Base-by-base conservation (phyloP, 2,797 vertebrate species). In the Bovichtus diacanthus region DNA sequence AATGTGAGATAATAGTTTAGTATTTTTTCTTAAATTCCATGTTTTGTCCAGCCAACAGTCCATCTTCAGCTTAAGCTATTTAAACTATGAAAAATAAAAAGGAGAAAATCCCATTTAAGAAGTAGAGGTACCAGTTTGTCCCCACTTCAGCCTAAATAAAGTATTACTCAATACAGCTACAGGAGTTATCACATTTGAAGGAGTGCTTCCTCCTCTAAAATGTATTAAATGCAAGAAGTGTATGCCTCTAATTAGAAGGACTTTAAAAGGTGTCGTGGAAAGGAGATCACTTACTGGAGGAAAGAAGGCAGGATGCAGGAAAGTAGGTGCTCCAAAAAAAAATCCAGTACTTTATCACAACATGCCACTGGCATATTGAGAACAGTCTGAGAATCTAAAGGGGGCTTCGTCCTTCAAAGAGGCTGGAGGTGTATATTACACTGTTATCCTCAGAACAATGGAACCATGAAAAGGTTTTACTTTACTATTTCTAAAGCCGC, bases 311-410 rank as follows among this genome's bases (percentile, higher is more conserved):
- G 60, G 53, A 74, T 78, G 38, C 53, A 66, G 63, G 61, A 88
- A 90, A 88, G 70, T 83, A 86, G 85, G 81, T 88, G 80, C 80
- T 87, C 81, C 56, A 81, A 76, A 87, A 87, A 89, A 39, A 11
- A n/a, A n/a, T n/a, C 6, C 11, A 61, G 73, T 47, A 72, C 69
- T 91, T 85, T 60, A 89, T 88, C 86, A 87, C 78, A 76, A 82
- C 60, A 43, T 77, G 68, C 76, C 58, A 68, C 82, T 87, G 84
- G 82, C 90, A 85, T 49, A 86, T 83, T 89, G 77, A 88, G 80
- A 86, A 74, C 80, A 90, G 63, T 76, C 71, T 66, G 69, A 78
- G 72, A 16, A 31, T 86, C 73, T 72, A 39, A 27, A 23, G 56
- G 44, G 21, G 29, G 47, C 38, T 53, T 70, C 85, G 70, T 87